These are phyloP conservation scores for Lithobates pipiens DNA, from an alignment of 2,797 vertebrate genomes.

Conservation along the genomic window DNA sequence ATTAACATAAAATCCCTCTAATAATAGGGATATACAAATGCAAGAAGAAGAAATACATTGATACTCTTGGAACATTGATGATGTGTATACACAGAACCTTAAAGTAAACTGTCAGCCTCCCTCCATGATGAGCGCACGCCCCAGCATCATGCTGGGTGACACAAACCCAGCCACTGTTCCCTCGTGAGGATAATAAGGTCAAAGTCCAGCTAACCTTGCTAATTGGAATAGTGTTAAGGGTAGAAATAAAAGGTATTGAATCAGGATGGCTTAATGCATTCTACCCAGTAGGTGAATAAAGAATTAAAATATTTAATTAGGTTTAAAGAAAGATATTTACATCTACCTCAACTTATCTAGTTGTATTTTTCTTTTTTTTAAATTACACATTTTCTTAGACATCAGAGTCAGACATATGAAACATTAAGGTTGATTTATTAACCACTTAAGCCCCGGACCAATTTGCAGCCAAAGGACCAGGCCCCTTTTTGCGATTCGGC, in stretches of 20 bases:
- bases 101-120: neutral
- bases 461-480: too few species aligned
- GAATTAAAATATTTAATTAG: too few species aligned
- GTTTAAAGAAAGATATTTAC: too few species aligned
- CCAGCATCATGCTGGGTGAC: conserved; percentile 38
- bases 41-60: neutral
- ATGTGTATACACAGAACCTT: conserved; percentile 57
- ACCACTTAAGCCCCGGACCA: too few species aligned
- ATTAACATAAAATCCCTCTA: neutral
- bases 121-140: conserved; percentile 13
- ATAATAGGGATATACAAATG: neutral
- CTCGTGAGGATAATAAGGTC: neutral
- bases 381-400: too few species aligned
- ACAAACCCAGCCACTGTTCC: neutral
- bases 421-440: too few species aligned
- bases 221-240: neutral
- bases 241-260: neutral
- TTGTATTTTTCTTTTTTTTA: too few species aligned
- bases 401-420: too few species aligned
- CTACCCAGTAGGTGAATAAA: neutral
- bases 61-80: neutral
- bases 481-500: too few species aligned
- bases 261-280: neutral
- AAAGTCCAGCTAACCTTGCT: neutral
- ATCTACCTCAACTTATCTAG: too few species aligned